A percentile compares a stretch with the other conserved stretches of the same genome.
Conservation (phyloP, 2,113 vertebrate species). For the Gavialis gangeticus region DNA sequence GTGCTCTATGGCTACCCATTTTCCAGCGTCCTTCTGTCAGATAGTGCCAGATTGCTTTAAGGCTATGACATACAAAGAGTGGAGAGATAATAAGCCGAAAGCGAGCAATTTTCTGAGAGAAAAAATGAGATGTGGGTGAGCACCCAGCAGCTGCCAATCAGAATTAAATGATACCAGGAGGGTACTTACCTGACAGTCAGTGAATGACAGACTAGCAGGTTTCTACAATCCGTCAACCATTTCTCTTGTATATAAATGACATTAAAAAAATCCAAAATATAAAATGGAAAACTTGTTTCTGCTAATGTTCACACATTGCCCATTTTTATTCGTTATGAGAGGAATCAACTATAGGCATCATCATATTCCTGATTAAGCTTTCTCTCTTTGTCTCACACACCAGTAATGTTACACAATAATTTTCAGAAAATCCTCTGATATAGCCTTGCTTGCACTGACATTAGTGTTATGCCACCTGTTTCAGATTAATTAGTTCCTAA, state of each 20-base stretch:
- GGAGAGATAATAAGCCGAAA: conserved; percentile 64
- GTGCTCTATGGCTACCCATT: conserved; percentile 18
- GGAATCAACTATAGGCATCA: neutral
- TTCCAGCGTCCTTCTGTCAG: conserved; percentile 52
- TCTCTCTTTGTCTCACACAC: neutral
- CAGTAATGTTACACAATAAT: neutral
- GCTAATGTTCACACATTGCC: neutral
- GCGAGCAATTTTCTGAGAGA: conserved; percentile 57
- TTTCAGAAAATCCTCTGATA: neutral
- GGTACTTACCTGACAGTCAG: conserved; percentile 19
- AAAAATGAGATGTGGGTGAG: conserved; percentile 43
- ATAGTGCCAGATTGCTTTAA: conserved; percentile 53
- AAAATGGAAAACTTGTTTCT: neutral
- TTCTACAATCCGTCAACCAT: conserved; percentile 9
- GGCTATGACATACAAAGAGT: conserved; percentile 18
- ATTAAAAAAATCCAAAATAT: neutral
- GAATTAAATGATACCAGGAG: conserved; percentile 51
- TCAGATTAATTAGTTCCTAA: neutral
- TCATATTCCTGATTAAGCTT: neutral
- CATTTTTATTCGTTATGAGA: neutral
- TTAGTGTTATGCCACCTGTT: neutral
- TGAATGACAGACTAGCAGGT: conserved; percentile 22
- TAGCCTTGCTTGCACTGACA: neutral
- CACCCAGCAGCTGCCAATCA: conserved; percentile 55
- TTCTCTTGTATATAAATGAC: neutral